Evolutionary conservation across 2,888 invertebrate genomes (phyloP), one percentile per base, ranked within the genome.

Genomic region (Crioceris asparagi): DNA sequence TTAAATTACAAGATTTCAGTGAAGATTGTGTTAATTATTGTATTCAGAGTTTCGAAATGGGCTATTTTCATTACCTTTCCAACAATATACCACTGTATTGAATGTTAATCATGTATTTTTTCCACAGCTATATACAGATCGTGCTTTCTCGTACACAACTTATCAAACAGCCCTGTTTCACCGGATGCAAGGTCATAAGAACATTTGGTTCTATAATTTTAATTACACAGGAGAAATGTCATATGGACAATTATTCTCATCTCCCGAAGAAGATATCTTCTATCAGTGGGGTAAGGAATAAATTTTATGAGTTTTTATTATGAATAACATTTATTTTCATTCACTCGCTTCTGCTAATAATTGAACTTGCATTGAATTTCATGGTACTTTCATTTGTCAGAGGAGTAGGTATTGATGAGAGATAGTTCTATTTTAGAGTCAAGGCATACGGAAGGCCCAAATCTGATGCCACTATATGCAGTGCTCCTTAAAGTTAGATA

Each of bases 201-300:
- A 65, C 2, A 55, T 69, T 12, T 70, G 62, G 54, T 48, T 69
- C 33, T 69, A 69, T 39, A 61, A 62, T 45, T 69, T 72, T 39
- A 60, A 62, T 32, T 72, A 67, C 43, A 53, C 49, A 11, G 71
- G 72, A 0, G 48, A 55, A 2, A 47, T 59, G 35, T 64, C 65
- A 5, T 71, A 64, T 47, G 59, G 68, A 3, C 47, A 57, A 11
- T 38, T 64, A 2, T 71, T 65, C 45, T 64, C 67, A 0, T 59
- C 29, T 53, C 51, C 56, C 2, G 33, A 48, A 17, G 47, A 52
- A 34, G 41, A 38, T 12, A 40, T 55, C n/a, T 34, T 50, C 17
- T 54, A 42, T 32, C 37, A 50, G 6, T 58, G 56, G 51, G 55
- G 55, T 52, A 43, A 17, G 35, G 21, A 21, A 17, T 27, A 31